These are phyloP conservation scores for Cyanistes caeruleus DNA, from an alignment of 2,113 vertebrate genomes.

Conservation along the genomic window DNA sequence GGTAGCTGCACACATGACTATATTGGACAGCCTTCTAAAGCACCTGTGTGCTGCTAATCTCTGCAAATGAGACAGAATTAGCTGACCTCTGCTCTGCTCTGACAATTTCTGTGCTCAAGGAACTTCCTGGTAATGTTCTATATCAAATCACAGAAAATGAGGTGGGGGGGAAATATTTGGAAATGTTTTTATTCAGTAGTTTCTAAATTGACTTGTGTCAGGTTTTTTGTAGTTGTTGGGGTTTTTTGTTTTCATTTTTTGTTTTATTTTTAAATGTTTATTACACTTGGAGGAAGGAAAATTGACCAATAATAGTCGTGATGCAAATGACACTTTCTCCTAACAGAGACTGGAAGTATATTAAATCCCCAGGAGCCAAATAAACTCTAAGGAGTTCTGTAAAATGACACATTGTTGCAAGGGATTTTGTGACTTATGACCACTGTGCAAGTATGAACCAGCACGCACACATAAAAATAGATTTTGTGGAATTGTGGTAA, in stretches of 20 bases:
- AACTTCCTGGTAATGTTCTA: neutral
- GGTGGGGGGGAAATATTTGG: fast-evolving
- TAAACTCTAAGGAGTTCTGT: neutral
- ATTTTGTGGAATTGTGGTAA: neutral
- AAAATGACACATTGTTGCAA: neutral
- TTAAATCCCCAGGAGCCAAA: neutral
- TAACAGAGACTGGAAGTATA: neutral
- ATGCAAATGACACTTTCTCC: neutral
- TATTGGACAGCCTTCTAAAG: neutral
- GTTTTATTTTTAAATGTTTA: neutral
- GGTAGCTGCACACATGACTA: neutral
- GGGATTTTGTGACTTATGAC: neutral
- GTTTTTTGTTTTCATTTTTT: too few species aligned
- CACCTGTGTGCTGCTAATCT: neutral
- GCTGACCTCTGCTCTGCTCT: neutral
- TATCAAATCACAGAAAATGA: neutral
- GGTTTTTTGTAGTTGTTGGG: too few species aligned
- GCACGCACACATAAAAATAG: neutral
- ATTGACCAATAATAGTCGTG: neutral
- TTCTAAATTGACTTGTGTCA: neutral
- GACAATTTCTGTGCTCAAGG: neutral
- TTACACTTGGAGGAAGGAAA: neutral
- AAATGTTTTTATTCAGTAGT: neutral
- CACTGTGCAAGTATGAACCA: neutral
- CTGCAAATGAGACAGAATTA: neutral